Base-by-base conservation (phyloP, 2,797 vertebrate genomes). In the Anableps anableps region DNA sequence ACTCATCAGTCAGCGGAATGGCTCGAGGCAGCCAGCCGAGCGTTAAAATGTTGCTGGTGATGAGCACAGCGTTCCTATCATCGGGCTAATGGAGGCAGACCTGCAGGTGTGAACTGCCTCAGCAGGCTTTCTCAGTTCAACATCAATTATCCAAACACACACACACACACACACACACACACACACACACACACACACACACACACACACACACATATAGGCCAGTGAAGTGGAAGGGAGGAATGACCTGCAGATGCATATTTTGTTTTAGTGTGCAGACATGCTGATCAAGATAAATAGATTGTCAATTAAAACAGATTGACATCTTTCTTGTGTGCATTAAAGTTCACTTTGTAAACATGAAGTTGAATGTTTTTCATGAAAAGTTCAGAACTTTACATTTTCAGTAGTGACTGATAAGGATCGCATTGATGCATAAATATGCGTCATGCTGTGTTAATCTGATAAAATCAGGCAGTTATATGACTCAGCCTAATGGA, bases 81-180 rank as follows among this genome's bases (percentile, higher is more conserved):
- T 91, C 91, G 89, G 76, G 86, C 78, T 91, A 91, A 94, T 91
- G 84, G 88, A 93, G 91, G 87, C 87, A 88, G 86, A 92, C 86
- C 80, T 91, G 88, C 88, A 92, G 88, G 90, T 93, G 92, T 90
- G 86, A 93, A 88, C 72, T 81, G 81, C 82, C 81, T 90, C 89
- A 80, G 89, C 86, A 81, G 83, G 76, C 77, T 81, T 74, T 75
- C 80, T 83, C 79, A 41, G 83, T 81, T 81, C 79, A 75, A 77
- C 88, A 86, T 89, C 85, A 85, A 60, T 90, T 85, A 89, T 51
- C 77, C 21, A 10, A 26, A 77, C 17, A 75, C 66, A 77, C 55
- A 55, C 74, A 55, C 50, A 36, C 41, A 72, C n/a, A n/a, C 17
- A 60, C 62, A 73, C 48, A 53, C 76, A 71, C n/a, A n/a, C n/a